Base-by-base conservation (phyloP, 30 jellyfish, hydroid and myxozoan species). In the Clytia hemisphaerica region DNA sequence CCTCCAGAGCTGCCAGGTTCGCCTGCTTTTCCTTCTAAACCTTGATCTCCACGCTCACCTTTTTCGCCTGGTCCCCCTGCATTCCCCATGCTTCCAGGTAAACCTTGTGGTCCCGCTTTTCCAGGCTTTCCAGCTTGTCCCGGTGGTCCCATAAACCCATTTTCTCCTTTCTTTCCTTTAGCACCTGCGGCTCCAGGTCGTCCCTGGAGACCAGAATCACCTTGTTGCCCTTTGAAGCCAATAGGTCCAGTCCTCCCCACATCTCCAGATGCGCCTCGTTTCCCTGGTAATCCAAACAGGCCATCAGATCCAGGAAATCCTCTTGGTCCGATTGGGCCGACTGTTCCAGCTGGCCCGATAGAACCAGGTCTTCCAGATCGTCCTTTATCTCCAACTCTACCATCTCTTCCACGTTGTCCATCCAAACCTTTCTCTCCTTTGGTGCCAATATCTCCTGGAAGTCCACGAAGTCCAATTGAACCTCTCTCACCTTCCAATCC, bases 401-500 rank as follows among this genome's bases (percentile, higher is more conserved):
- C 66, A 12, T 51, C 66, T 12, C 12, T 12, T 12, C 66, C 66
- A 51, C 12, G 12, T 51, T 7, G 28, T 7, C 66, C 66, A 16
- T 12, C 34, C 9, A 16, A 7, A 16, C 66, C 66, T 12, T 16
- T 12, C 9, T 9, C 12, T 24, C 66, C 66, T 22, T 9, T 16
- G 12, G 12, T 22, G 12, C 66, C 66, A 9, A 15, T 51, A 16
- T 16, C 21, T 12, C 66, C 66, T 7, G 28, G 66, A 15, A 9
- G 12, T 16, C 66, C 66, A 15, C 21, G 14, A 51, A 24, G 66
- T 9, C 66, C 66, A 9, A 22, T 15, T 51, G 34, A 26, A 51
- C 66, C 66, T 9, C 31, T 51, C 34, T 51, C 34, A 9, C 66
- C 66, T 15, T 51, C 36, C 9, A 7, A 9, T 51, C 66, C 66